These are phyloP conservation scores for Sarcophaga variegata DNA, from an alignment of 2,888 invertebrate species.

Conservation along the genomic window DNA sequence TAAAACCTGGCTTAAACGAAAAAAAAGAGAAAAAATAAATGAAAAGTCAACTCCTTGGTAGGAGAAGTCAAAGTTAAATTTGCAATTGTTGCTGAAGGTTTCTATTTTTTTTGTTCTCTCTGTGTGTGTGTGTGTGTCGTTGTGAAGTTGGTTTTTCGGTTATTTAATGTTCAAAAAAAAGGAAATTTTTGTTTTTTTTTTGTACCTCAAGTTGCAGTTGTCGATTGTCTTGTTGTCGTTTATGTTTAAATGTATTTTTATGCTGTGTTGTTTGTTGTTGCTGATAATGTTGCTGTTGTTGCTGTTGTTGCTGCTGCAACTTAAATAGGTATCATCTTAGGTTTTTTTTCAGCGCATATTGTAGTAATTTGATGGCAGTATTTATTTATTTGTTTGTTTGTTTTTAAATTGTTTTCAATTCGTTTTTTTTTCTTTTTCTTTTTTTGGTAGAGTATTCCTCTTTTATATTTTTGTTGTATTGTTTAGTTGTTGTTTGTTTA, in stretches of 20 bases:
- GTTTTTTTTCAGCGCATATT: constrained; percentile 55
- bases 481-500: constrained; percentile 30
- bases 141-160: no score
- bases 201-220: constrained; percentile 69
- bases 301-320: constrained; percentile 37
- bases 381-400: constrained; percentile 62
- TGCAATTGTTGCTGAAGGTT: constrained; percentile 61
- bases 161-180: constrained; percentile 35
- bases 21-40: not conserved
- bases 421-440: not conserved
- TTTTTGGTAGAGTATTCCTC: constrained; percentile 15
- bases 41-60: constrained; percentile 54
- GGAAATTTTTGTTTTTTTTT: constrained; percentile 9
- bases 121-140: constrained; percentile 9
- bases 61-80: constrained; percentile 68
- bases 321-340: constrained; percentile 64
- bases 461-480: constrained; percentile 13
- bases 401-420: constrained; percentile 63
- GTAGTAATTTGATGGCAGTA: constrained; percentile 69
- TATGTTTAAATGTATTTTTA: constrained; percentile 81
- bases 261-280: constrained; percentile 66
- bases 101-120: constrained; percentile 4
- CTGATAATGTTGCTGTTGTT: constrained; percentile 4
- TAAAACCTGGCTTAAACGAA: constrained; percentile 23
- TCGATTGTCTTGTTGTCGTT: constrained; percentile 81